Evolutionary conservation across 2,888 invertebrate species (phyloP).

Genomic region (Uropetala carovei): DNA sequence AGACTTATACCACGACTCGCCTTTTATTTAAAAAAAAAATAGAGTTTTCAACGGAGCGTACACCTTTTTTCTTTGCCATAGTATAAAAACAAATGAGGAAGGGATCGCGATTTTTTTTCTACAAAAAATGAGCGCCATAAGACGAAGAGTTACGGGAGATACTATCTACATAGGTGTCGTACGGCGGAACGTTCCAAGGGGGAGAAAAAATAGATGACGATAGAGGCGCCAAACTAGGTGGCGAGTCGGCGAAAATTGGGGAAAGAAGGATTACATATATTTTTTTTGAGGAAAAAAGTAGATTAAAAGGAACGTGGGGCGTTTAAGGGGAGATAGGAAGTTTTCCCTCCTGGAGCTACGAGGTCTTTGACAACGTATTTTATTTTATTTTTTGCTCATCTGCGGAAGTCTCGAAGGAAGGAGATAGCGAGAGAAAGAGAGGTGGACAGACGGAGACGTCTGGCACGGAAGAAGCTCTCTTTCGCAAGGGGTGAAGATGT

Average conservation of each 20-base stretch:
- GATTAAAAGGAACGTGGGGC: background rate
- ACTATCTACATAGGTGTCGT: background rate
- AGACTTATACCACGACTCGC: too few relatives aligned
- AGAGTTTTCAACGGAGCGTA: too few relatives aligned
- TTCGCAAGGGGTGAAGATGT: too few relatives aligned
- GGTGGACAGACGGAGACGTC: constrained; percentile 7
- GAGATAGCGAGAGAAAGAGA: background rate
- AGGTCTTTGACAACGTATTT: too few relatives aligned
- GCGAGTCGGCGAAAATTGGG: background rate
- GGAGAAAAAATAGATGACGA: background rate
- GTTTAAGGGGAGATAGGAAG: background rate
- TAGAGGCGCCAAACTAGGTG: background rate
- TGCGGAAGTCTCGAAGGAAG: too few relatives aligned
- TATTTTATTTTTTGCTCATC: too few relatives aligned
- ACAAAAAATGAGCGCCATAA: too few relatives aligned
- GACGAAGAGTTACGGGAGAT: background rate
- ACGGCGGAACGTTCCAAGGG: background rate
- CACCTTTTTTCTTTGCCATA: too few relatives aligned
- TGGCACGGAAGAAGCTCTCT: background rate
- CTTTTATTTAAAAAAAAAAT: too few relatives aligned
- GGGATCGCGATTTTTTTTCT: too few relatives aligned
- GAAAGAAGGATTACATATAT: background rate
- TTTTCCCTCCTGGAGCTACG: too few relatives aligned
- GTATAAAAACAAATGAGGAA: too few relatives aligned
- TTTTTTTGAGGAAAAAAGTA: background rate